Conservation (phyloP, 2,888 invertebrate genomes). For the Punctoribates punctum region DNA sequence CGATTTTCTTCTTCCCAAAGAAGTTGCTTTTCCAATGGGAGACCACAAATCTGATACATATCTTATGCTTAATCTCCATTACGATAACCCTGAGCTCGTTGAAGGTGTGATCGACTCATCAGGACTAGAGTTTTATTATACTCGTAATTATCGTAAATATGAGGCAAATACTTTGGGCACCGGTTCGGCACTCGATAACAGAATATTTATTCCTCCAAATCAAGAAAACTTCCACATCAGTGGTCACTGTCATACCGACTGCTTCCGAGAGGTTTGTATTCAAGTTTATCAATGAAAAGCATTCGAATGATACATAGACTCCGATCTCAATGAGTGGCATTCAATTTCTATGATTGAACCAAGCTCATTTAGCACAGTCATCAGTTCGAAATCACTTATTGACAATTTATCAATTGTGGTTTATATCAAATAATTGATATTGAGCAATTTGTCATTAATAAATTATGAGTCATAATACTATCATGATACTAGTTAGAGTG, state of each 20-base stretch:
- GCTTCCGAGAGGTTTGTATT: constrained; percentile 67
- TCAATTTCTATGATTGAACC: too few species aligned
- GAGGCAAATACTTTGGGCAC: constrained; percentile 77
- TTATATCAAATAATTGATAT: too few species aligned
- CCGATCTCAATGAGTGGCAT: too few species aligned
- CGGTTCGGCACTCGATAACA: constrained; percentile 72
- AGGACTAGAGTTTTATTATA: constrained; percentile 74
- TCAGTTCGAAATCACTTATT: too few species aligned
- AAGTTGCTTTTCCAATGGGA: constrained; percentile 74
- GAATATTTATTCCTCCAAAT: constrained; percentile 76
- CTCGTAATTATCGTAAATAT: constrained; percentile 66
- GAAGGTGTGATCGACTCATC: constrained; percentile 52
- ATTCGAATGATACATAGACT: too few species aligned
- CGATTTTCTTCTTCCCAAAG: constrained; percentile 58
- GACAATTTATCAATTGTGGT: too few species aligned
- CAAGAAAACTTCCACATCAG: constrained; percentile 72
- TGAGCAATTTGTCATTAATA: too few species aligned
- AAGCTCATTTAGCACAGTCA: too few species aligned
- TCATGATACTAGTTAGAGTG: too few species aligned
- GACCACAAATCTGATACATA: constrained; percentile 64
- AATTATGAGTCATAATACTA: too few species aligned
- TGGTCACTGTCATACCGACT: constrained; percentile 76
- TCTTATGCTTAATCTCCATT: constrained; percentile 87
- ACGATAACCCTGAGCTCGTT: constrained; percentile 67
- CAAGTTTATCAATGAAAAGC: too few species aligned